Percentiles rank a stretch among this genome's conserved stretches.
Conservation (phyloP, 2,113 vertebrate species). For the Pogonocichla stellata region DNA sequence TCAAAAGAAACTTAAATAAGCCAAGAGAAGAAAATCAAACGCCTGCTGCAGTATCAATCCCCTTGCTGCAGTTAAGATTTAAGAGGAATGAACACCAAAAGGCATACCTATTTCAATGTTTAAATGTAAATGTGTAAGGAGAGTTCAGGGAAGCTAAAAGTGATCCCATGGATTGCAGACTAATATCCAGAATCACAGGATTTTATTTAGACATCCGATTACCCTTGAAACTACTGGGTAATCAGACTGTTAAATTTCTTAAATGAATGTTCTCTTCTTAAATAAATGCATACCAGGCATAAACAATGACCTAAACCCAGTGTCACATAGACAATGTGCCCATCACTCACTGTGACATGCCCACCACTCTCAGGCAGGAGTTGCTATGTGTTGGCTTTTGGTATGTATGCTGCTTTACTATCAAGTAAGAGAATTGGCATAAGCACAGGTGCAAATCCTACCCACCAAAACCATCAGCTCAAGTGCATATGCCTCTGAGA, state of each 20-base stretch:
- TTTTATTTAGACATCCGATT: neutral
- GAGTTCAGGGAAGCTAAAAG: neutral
- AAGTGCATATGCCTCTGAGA: neutral
- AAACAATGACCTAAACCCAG: neutral
- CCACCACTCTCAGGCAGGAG: neutral
- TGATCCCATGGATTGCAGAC: neutral
- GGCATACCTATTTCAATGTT: neutral
- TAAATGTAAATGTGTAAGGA: neutral
- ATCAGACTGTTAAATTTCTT: neutral
- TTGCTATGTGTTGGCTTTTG: neutral
- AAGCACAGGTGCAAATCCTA: neutral
- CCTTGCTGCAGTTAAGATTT: neutral
- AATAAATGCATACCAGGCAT: neutral
- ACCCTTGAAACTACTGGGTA: neutral
- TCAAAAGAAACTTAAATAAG: neutral
- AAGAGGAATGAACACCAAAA: neutral
- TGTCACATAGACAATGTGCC: neutral
- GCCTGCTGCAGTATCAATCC: neutral
- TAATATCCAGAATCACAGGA: neutral
- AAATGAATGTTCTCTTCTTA: neutral
- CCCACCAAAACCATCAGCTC: fast-evolving
- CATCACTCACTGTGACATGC: neutral
- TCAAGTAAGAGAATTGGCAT: neutral
- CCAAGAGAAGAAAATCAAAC: neutral
- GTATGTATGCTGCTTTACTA: neutral